Evolutionary conservation across 2,888 invertebrate species (phyloP).

Genomic region (Leucophenga montana): DNA sequence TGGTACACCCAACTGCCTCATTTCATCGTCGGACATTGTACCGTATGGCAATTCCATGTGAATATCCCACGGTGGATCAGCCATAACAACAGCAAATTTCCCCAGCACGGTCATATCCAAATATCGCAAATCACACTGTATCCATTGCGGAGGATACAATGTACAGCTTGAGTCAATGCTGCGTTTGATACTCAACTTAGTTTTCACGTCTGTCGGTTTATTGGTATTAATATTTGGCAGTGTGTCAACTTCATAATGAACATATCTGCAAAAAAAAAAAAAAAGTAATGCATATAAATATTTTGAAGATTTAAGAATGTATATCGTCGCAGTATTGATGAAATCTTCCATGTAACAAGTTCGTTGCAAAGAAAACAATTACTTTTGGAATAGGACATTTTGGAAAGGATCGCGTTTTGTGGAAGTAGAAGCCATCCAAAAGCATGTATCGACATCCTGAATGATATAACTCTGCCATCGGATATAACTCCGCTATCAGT

Average conservation of each 20-base stretch:
- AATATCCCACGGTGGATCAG: slow-evolving; percentile 99
- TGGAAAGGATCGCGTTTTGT: too few relatives aligned
- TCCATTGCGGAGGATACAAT: slow-evolving; percentile 94
- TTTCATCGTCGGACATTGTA: slow-evolving; percentile 99
- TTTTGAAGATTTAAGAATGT: background rate
- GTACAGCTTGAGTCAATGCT: slow-evolving; percentile 75
- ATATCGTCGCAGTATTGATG: too few relatives aligned
- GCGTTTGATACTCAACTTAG: slow-evolving; percentile 69
- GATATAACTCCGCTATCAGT: too few relatives aligned
- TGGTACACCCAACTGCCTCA: slow-evolving; percentile 95
- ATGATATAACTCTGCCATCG: too few relatives aligned
- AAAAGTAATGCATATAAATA: background rate
- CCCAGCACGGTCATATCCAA: slow-evolving; percentile 76
- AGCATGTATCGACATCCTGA: too few relatives aligned
- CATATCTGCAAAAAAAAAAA: slow-evolving; percentile 79
- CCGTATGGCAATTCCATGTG: slow-evolving; percentile 99
- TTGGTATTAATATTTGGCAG: slow-evolving; percentile 70
- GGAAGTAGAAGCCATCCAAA: too few relatives aligned
- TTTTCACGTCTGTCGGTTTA: slow-evolving; percentile 70
- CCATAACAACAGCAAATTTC: slow-evolving; percentile 99
- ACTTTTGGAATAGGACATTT: too few relatives aligned
- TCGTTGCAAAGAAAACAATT: too few relatives aligned
- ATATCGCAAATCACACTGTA: slow-evolving; percentile 92
- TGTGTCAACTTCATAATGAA: slow-evolving; percentile 97
- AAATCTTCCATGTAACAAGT: too few relatives aligned